Conservation (phyloP, 2,888 invertebrate species). For the Sacculina carcini region DNA sequence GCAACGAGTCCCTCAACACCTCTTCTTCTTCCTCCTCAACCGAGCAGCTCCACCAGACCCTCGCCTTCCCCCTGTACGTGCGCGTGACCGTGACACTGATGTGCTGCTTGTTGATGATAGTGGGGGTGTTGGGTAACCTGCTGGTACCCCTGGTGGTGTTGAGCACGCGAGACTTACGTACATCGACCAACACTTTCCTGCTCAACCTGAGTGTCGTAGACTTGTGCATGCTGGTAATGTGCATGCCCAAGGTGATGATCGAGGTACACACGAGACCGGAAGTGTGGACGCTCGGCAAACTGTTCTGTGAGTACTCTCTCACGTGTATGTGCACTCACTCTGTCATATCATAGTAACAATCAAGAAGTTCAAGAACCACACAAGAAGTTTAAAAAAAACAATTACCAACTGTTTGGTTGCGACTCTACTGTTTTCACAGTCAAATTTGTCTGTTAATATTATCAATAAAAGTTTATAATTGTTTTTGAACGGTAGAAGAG, state of each 20-base stretch:
- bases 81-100: slow-evolving; percentile 63
- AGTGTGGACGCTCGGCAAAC: slow-evolving; percentile 71
- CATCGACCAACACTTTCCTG: slow-evolving; percentile 79
- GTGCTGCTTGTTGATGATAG: slow-evolving; percentile 60
- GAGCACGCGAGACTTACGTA: slow-evolving; percentile 75
- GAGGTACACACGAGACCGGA: slow-evolving; percentile 75
- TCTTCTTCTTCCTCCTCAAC: slow-evolving; percentile 14
- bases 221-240: slow-evolving; percentile 63
- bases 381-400: too few relatives aligned
- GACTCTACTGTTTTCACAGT: too few relatives aligned
- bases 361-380: too few relatives aligned
- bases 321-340: too few relatives aligned
- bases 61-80: slow-evolving; percentile 50
- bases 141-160: slow-evolving; percentile 81
- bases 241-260: slow-evolving; percentile 77
- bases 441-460: too few relatives aligned
- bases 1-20: slow-evolving; percentile 14
- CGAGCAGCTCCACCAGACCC: slow-evolving; percentile 15
- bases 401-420: too few relatives aligned
- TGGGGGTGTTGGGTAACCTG: slow-evolving; percentile 72
- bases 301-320: slow-evolving; percentile 60
- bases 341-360: too few relatives aligned
- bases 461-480: too few relatives aligned
- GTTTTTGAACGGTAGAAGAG: too few relatives aligned
- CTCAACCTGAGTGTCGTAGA: slow-evolving; percentile 81